Evolutionary conservation across 2,113 vertebrate genomes (phyloP), one percentile per base, ranked within the genome.

Genomic region (Microtus richardsoni): DNA sequence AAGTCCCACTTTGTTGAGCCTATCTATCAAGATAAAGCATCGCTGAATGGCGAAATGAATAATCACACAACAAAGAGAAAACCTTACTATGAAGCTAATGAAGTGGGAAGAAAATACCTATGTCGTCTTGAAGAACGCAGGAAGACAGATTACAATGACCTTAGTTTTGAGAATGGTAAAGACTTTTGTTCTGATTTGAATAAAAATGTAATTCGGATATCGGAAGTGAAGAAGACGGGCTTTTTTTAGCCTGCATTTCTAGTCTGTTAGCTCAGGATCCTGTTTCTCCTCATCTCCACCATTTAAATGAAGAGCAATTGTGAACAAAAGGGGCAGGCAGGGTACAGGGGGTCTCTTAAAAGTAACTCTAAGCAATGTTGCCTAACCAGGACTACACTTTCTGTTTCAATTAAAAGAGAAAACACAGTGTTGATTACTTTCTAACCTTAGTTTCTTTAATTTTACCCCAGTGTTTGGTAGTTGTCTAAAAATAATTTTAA

Each of bases 391-490:
- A 96, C 97, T 94, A 70, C 91, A 90, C 96, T 98, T 98, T 97
- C 93, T 58, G 71, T 97, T 98, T 97, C 88, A 98, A 97, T 98
- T 98, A 97, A 97, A 98, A 98, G 89, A 66, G 73, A 98, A 98
- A 98, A 94, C 84, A 95, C 4, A 71, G 2, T 17, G 3, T 96
- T 98, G 97, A 98, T 98, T 98, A 97, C 91, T 97, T 98, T 97
- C 93, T 93, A 98, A 97, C 92, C 95, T 95, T 95, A 95, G 88
- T 95, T 95, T 94, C 49, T 75, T 96, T 96, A 92, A 97, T 96
- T 97, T 98, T 91, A 93, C 66, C 88, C 44, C 47, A 74, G 85
- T 92, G 91, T 96, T 97, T 86, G 91, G 91, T 86, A 52, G 85
- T 79, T 93, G 41, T 70, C 84, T 82, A 49, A 78, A 71, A 93